Conservation (phyloP, 2,113 vertebrate genomes). For the Psammodynastes pulverulentus region DNA sequence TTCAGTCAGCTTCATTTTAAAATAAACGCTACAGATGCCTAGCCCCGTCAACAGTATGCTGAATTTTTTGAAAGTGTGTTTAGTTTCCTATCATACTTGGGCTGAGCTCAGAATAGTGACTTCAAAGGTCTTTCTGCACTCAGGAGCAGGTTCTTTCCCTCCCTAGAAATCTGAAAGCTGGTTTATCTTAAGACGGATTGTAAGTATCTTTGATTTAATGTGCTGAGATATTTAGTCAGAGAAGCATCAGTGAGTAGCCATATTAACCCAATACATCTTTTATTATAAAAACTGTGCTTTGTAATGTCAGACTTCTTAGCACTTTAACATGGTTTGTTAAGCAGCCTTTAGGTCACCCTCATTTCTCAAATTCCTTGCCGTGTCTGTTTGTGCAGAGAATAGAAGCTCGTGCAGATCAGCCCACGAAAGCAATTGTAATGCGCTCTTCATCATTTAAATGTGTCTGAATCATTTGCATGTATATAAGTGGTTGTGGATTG, state of each 20-base stretch:
- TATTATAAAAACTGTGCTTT: slow-evolving; percentile 98
- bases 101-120: slow-evolving; percentile 43
- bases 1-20: slow-evolving; percentile 60
- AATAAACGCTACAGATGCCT: slow-evolving; percentile 47
- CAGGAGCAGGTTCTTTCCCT: slow-evolving; percentile 53
- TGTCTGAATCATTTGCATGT: slow-evolving; percentile 75
- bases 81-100: slow-evolving; percentile 44
- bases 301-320: slow-evolving; percentile 88
- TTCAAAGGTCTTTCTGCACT: slow-evolving; percentile 47
- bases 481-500: slow-evolving; percentile 39
- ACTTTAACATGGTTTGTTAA: slow-evolving; percentile 98
- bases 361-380: slow-evolving; percentile 91
- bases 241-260: slow-evolving; percentile 98
- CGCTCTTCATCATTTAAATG: slow-evolving; percentile 85
- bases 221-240: slow-evolving; percentile 92
- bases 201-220: slow-evolving; percentile 84
- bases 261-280: slow-evolving; percentile 99
- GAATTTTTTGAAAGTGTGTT: slow-evolving; percentile 56
- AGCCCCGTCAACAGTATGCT: slow-evolving; percentile 40
- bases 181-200: slow-evolving; percentile 85
- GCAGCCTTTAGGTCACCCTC: slow-evolving; percentile 93
- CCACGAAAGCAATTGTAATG: slow-evolving; percentile 71
- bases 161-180: slow-evolving; percentile 72
- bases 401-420: slow-evolving; percentile 80
- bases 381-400: slow-evolving; percentile 81